Conservation (phyloP, 2,113 vertebrate genomes). For the Thinocorus orbignyianus region DNA sequence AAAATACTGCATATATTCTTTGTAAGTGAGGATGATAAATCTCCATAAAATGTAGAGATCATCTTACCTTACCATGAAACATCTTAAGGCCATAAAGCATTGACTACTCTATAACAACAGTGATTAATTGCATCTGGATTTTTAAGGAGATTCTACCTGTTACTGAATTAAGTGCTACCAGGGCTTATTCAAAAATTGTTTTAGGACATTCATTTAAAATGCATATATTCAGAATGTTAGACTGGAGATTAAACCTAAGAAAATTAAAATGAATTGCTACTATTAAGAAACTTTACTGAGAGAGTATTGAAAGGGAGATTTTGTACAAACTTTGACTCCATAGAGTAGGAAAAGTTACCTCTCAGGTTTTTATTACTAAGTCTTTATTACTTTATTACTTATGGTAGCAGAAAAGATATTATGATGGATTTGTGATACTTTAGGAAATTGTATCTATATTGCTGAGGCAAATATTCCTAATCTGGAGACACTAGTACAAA, state of each 20-base stretch:
- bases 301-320: not conserved
- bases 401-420: not conserved
- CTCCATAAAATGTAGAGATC: constrained; percentile 37
- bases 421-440: not conserved
- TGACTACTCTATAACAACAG: not conserved
- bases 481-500: not conserved
- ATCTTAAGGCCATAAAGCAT: constrained; percentile 34
- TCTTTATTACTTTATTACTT: too few relatives aligned
- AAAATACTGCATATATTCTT: constrained; percentile 8
- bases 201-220: constrained; percentile 1
- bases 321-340: not conserved
- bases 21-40: constrained; percentile 56
- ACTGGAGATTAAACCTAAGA: not conserved
- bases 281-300: not conserved
- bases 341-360: accelerated
- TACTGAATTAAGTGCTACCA: not conserved
- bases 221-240: not conserved
- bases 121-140: constrained; percentile 46
- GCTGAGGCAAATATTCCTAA: not conserved
- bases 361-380: not conserved
- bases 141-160: constrained; percentile 20
- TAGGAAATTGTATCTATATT: not conserved
- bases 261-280: not conserved
- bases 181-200: not conserved
- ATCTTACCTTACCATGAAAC: not conserved